Conservation (phyloP, 2,888 invertebrate genomes). For the Tenthredo livida region DNA sequence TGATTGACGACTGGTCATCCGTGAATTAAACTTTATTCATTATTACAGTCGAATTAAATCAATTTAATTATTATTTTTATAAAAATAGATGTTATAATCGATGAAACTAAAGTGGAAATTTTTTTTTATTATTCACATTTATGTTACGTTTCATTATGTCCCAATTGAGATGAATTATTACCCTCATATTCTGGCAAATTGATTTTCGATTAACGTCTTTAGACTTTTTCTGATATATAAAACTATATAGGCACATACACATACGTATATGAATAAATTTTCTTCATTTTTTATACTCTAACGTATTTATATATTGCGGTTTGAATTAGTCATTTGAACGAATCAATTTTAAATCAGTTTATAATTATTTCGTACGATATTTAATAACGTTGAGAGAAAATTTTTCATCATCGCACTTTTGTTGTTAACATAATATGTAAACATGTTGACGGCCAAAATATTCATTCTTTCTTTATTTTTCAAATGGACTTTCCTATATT, state of each 20-base stretch:
- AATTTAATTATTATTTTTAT: no score
- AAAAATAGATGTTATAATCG: neutral
- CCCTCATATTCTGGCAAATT: neutral
- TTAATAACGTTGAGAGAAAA: neutral
- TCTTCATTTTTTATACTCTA: neutral
- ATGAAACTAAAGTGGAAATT: neutral
- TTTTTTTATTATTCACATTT: neutral
- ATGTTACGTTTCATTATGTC: neutral
- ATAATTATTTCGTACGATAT: neutral
- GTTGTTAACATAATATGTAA: neutral
- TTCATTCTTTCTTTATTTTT: neutral
- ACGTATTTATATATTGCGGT: constrained; percentile 6
- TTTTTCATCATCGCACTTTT: neutral
- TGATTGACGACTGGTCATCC: neutral
- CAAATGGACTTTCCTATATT: neutral
- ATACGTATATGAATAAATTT: no score
- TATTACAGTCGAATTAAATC: neutral
- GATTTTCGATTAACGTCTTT: neutral
- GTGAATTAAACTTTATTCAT: neutral
- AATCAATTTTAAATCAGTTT: neutral
- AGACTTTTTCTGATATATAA: neutral
- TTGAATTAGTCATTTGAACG: neutral
- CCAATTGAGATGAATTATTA: neutral
- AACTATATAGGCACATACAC: no score
- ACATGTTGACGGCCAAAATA: neutral